Percentiles rank a stretch among this genome's conserved stretches.
These are phyloP conservation scores for Garra rufa DNA, from an alignment of 2,113 vertebrate genomes.

Conservation along the genomic window DNA sequence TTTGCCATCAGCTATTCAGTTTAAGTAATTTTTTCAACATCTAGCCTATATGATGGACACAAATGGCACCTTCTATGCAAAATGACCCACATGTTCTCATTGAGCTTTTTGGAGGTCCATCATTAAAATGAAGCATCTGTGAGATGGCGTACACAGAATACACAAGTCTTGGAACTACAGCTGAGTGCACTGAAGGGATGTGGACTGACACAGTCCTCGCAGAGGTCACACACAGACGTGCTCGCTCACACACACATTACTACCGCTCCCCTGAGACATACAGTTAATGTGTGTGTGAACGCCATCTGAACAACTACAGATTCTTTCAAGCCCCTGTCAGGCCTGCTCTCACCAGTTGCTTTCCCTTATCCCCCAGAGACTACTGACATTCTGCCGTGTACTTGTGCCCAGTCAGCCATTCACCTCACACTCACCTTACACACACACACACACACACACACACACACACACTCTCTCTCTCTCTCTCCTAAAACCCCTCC, in stretches of 20 bases:
- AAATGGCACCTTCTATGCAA: not conserved
- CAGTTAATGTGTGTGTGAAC: conserved; percentile 26
- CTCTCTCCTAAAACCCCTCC: no score
- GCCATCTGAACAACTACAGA: conserved; percentile 10
- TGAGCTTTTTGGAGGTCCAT: not conserved
- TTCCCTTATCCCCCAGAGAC: conserved; percentile 4
- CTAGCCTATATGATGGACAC: no score
- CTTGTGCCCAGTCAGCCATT: conserved; percentile 2
- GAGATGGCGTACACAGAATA: not conserved
- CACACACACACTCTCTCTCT: not conserved
- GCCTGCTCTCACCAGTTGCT: conserved; percentile 3
- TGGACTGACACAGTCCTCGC: conserved; percentile 15
- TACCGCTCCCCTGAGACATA: conserved; percentile 18
- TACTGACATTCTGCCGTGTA: not conserved
- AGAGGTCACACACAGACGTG: conserved; percentile 46
- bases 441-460: not conserved
- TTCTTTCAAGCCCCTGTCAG: not conserved
- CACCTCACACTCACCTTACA: not conserved
- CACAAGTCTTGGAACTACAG: conserved; percentile 19
- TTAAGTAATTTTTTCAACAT: not conserved
- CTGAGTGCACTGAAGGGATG: conserved; percentile 11
- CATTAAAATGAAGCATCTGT: not conserved
- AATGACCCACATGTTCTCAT: not conserved
- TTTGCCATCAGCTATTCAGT: not conserved
- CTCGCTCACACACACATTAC: conserved; percentile 33